Evolutionary conservation across 92 coral and sea anemone species (phyloP).

Genomic region (Parazoanthus atlanticus): DNA sequence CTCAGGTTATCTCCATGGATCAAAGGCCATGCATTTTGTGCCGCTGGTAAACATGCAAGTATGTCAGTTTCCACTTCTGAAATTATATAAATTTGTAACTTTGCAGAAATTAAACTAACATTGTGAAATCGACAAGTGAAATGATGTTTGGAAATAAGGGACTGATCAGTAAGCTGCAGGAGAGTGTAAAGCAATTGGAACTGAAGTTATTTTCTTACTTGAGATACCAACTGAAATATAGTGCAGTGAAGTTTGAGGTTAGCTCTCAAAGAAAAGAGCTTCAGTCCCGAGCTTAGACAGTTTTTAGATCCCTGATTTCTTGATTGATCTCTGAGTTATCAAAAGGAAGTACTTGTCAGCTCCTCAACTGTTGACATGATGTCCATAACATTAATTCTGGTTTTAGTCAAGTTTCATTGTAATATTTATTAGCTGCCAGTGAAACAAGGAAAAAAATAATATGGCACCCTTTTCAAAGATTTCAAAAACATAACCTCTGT

Average conservation of each 20-base stretch:
- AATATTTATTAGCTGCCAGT: not conserved
- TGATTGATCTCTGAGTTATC: too few species aligned
- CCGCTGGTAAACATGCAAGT: slow-evolving; percentile 92
- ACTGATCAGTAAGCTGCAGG: not conserved
- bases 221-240: not conserved
- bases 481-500: too few species aligned
- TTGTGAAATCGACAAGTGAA: not conserved
- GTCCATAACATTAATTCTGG: not conserved
- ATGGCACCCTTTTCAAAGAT: too few species aligned
- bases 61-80: slow-evolving; percentile 27
- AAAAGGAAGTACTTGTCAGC: too few species aligned
- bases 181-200: not conserved
- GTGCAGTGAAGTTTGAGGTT: not conserved
- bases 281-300: too few species aligned
- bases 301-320: too few species aligned
- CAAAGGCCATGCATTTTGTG: slow-evolving; percentile 80
- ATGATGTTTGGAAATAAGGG: not conserved
- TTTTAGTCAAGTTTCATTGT: too few species aligned
- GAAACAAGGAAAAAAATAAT: not conserved
- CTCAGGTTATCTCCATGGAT: slow-evolving; percentile 90
- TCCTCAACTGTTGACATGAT: too few species aligned
- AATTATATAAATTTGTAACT: too few species aligned
- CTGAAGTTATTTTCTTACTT: not conserved
- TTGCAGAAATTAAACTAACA: not conserved
- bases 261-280: too few species aligned